Percentiles rank a stretch among this genome's conserved stretches.
phyloP scores from a whole-genome alignment of 2,113 vertebrate genomes.

The Neolamprologus falcicula region DNA sequence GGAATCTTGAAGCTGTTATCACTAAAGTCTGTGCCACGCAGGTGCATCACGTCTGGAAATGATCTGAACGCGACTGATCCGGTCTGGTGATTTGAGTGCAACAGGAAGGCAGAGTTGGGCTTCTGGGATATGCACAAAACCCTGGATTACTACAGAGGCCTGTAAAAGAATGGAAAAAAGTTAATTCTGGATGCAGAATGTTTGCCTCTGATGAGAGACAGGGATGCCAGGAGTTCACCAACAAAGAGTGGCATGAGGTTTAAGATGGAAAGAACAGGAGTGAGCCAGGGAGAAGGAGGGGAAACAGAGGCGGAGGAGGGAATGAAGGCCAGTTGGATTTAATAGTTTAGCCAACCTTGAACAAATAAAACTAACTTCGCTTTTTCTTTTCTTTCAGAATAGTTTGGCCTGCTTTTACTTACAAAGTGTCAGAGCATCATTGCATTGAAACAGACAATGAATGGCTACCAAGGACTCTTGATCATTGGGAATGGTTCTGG shows the following conservation, averaged over 20 bases:
- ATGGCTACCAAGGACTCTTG: background rate
- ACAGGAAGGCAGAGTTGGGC: background rate
- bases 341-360: background rate
- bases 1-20: background rate
- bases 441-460: background rate
- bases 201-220: slow-evolving; percentile 19
- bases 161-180: slow-evolving; percentile 7
- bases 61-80: background rate
- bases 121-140: background rate
- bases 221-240: slow-evolving; percentile 18
- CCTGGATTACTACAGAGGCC: background rate
- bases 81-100: background rate
- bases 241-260: background rate
- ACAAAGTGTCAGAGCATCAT: background rate
- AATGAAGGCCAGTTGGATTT: background rate
- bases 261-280: slow-evolving; percentile 21
- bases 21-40: background rate
- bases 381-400: background rate
- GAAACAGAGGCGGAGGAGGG: background rate
- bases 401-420: background rate
- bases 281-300: background rate
- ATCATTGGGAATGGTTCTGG: background rate
- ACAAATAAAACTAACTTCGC: background rate
- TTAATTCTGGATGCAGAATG: slow-evolving; percentile 17
- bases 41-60: slow-evolving; percentile 4